phyloP scores from a whole-genome alignment of 1,140 invertebrate species.

The Pseudomyrmex pallidus region DNA sequence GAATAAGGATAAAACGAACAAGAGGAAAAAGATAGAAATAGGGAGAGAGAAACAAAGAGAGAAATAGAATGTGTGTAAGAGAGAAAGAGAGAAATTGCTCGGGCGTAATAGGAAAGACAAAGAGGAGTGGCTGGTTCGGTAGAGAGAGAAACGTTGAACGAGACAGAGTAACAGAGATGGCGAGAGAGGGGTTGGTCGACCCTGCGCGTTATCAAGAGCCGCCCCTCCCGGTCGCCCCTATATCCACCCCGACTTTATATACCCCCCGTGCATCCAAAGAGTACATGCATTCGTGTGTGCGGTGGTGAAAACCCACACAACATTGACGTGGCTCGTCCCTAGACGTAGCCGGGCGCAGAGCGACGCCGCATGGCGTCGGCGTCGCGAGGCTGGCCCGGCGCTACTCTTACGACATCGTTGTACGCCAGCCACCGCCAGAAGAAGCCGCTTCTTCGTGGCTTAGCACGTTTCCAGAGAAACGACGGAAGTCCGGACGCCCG shows the following conservation, averaged over 20 bases:
- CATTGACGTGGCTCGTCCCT: conserved; percentile 55
- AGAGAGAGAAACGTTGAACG: conserved; percentile 39
- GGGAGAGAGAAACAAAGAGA: conserved; percentile 36
- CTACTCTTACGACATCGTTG: conserved; percentile 48
- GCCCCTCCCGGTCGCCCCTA: conserved; percentile 74
- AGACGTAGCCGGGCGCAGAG: conserved; percentile 75
- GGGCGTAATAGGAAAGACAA: conserved; percentile 1
- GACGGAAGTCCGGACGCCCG: conserved; percentile 1
- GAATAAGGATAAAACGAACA: neutral
- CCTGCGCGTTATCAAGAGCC: conserved; percentile 81
- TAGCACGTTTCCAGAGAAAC: conserved; percentile 23
- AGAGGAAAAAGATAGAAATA: conserved; percentile 7
- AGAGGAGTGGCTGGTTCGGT: conserved; percentile 1
- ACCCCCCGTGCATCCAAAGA: conserved; percentile 58
- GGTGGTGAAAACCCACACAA: conserved; percentile 64
- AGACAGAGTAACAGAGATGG: conserved; percentile 45
- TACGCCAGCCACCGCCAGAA: conserved; percentile 52
- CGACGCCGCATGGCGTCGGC: conserved; percentile 80
- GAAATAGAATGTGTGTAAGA: neutral
- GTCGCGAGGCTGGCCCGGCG: conserved; percentile 72
- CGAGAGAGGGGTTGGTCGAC: conserved; percentile 79
- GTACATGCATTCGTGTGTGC: conserved; percentile 57
- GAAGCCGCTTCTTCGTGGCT: conserved; percentile 54
- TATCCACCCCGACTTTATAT: conserved; percentile 72
- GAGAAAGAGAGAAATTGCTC: conserved; percentile 17